A percentile compares a stretch with the other conserved stretches of the same genome.
phyloP scores from a whole-genome alignment of 2,797 vertebrate genomes.

The Eulemur mongoz region DNA sequence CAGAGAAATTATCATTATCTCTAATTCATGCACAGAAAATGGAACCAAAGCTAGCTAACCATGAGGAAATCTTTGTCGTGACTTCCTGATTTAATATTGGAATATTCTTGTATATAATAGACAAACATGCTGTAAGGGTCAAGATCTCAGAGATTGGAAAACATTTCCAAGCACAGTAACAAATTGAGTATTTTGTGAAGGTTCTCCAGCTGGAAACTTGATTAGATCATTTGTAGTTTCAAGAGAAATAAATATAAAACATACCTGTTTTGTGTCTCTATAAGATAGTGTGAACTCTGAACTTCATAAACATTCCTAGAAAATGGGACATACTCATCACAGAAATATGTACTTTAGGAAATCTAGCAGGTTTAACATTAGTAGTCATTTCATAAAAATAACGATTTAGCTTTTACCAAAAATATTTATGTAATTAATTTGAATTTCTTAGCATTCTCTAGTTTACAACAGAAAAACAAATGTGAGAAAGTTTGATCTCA shows the following conservation, averaged over 20 bases:
- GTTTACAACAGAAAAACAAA: slow-evolving; percentile 49
- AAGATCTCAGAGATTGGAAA: slow-evolving; percentile 25
- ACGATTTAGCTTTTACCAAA: not conserved
- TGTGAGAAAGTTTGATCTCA: slow-evolving; percentile 28
- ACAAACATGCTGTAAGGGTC: not conserved
- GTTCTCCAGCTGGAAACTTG: not conserved
- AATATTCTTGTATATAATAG: not conserved
- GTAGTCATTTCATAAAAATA: slow-evolving; percentile 19
- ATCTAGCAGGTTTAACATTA: not conserved
- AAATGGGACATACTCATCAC: not conserved
- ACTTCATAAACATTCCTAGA: not conserved
- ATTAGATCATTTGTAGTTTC: slow-evolving; percentile 38
- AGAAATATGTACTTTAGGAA: slow-evolving; percentile 14
- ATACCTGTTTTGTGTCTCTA: not conserved
- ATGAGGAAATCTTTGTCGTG: not conserved
- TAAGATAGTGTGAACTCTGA: not conserved
- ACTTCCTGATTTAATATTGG: not conserved
- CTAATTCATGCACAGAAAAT: not conserved
- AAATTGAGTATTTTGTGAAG: slow-evolving; percentile 30
- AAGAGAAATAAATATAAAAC: slow-evolving; percentile 45
- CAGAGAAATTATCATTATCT: slow-evolving; percentile 16
- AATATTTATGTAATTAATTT: slow-evolving; percentile 39
- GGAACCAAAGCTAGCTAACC: not conserved
- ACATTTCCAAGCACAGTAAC: not conserved
- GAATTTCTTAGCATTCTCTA: slow-evolving; percentile 41